These are phyloP conservation scores for Eulemur mongoz DNA, from an alignment of 2,797 vertebrate species.

Conservation along the genomic window DNA sequence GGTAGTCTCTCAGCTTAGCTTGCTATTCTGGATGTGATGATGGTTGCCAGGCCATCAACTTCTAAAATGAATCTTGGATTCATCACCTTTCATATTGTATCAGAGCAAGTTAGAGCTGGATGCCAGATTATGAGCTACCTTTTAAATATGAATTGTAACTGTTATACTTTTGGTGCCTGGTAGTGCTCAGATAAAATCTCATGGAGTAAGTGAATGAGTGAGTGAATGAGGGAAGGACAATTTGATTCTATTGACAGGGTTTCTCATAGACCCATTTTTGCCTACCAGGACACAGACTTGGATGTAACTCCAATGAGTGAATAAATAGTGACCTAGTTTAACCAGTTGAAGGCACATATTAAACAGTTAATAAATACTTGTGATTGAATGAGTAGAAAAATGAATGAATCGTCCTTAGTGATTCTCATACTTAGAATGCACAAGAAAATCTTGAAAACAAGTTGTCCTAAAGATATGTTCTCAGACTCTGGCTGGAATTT, in stretches of 20 bases:
- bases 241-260: neutral
- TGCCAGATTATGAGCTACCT: neutral
- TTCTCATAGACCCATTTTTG: neutral
- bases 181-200: neutral
- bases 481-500: neutral
- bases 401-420: neutral
- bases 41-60: neutral
- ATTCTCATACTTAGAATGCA: neutral
- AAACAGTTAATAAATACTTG: neutral
- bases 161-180: neutral
- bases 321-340: neutral
- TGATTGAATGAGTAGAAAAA: neutral
- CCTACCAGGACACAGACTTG: neutral
- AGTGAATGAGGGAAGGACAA: neutral
- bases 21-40: neutral
- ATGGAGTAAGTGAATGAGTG: neutral
- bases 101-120: neutral
- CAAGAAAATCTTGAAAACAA: conserved; percentile 4
- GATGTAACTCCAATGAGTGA: neutral
- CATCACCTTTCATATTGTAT: neutral
- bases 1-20: neutral
- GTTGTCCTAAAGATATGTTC: neutral
- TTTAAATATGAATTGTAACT: neutral
- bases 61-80: neutral
- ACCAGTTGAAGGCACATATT: neutral